Percentiles rank a stretch among this genome's conserved stretches.
Evolutionary conservation across 2,888 invertebrate species (phyloP).

Genomic region (Philereme transversata): DNA sequence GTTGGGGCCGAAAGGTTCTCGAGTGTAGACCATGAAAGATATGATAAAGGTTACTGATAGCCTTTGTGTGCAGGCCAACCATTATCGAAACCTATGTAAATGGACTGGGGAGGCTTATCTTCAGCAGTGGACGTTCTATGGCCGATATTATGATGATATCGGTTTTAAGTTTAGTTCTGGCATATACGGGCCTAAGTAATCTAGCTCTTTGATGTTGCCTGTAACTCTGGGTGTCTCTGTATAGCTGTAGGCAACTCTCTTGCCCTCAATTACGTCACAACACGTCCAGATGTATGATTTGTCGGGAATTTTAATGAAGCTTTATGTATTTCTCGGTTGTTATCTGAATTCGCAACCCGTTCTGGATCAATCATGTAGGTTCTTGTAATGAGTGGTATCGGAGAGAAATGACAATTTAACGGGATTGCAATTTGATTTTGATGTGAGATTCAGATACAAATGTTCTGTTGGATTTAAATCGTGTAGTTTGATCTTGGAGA

Average conservation of each 20-base stretch:
- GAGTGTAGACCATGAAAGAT: too few species aligned
- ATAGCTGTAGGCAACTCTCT: constrained; percentile 43
- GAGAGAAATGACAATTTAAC: constrained; percentile 12
- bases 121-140: too few species aligned
- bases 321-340: constrained; percentile 36
- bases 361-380: constrained; percentile 15
- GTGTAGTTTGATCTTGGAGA: too few species aligned
- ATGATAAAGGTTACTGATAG: too few species aligned
- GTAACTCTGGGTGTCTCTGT: constrained; percentile 14
- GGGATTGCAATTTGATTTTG: constrained; percentile 1
- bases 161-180: too few species aligned
- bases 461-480: neutral
- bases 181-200: neutral
- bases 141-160: too few species aligned
- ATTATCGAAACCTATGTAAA: too few species aligned
- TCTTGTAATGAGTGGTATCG: constrained; percentile 14
- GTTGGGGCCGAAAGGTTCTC: too few species aligned
- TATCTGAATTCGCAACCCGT: constrained; percentile 16
- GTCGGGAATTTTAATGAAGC: constrained; percentile 59
- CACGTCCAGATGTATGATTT: constrained; percentile 58
- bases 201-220: neutral
- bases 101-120: too few species aligned
- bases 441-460: neutral
- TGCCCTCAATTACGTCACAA: constrained; percentile 57
- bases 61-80: too few species aligned